A percentile compares a stretch with the other conserved stretches of the same genome.
Evolutionary conservation across 37 sponge, comb jelly and placozoan species (phyloP).

Genomic region (Haliclona indistincta): DNA sequence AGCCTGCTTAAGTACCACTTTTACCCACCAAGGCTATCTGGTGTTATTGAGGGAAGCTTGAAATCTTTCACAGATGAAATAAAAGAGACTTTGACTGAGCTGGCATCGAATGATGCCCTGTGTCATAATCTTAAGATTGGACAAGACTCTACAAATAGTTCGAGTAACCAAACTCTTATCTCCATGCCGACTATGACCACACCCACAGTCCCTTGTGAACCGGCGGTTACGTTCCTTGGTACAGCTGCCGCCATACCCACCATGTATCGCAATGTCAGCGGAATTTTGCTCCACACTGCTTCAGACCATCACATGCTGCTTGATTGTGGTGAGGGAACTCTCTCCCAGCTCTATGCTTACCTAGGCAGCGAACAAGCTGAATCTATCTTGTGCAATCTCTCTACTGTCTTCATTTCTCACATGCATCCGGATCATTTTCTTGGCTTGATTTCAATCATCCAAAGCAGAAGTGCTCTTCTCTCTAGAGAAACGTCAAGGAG

Average conservation of each 20-base stretch:
- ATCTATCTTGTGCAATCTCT: slow-evolving; percentile 59
- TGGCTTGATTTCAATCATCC: slow-evolving; percentile 59
- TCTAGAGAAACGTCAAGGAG: slow-evolving; percentile 3
- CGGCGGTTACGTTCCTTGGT: slow-evolving; percentile 82
- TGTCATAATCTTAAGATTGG: neutral
- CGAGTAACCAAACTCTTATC: too few relatives aligned
- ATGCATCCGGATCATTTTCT: slow-evolving; percentile 87
- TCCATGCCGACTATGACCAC: too few relatives aligned
- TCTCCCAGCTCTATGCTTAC: slow-evolving; percentile 74
- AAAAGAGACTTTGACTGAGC: neutral
- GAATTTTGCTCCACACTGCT: slow-evolving; percentile 63
- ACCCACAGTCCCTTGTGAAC: too few relatives aligned
- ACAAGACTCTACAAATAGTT: too few relatives aligned
- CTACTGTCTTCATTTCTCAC: slow-evolving; percentile 83
- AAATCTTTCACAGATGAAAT: neutral
- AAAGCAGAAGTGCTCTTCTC: too few relatives aligned
- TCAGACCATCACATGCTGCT: slow-evolving; percentile 42
- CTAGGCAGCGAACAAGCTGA: slow-evolving; percentile 47
- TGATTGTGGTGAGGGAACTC: slow-evolving; percentile 91
- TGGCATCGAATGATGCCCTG: neutral
- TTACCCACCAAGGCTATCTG: slow-evolving; percentile 26
- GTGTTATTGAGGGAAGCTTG: slow-evolving; percentile 14
- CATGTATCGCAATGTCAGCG: slow-evolving; percentile 81
- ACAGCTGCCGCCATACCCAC: slow-evolving; percentile 70
- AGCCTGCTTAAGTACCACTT: slow-evolving; percentile 38